A percentile compares a stretch with the other conserved stretches of the same genome.
These are phyloP conservation scores for Trematomus loennbergii DNA, from an alignment of 2,113 vertebrate species.

Conservation along the genomic window DNA sequence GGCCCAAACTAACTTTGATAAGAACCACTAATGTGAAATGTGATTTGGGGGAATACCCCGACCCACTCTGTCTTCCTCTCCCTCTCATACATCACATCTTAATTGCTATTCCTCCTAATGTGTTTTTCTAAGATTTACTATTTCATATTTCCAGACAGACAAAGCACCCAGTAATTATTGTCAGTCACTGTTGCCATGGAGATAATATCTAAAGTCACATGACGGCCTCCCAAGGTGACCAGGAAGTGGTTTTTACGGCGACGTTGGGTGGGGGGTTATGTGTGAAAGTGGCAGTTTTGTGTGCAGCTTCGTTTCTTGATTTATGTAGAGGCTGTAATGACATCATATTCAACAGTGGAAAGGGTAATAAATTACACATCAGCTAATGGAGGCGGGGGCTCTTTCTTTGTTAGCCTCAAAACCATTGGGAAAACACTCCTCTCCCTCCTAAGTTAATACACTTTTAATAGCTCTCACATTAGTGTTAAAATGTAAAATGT, in stretches of 20 bases:
- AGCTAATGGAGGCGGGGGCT: conserved; percentile 71
- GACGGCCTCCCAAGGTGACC: conserved; percentile 81
- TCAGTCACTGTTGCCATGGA: conserved; percentile 63
- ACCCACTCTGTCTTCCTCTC: conserved; percentile 3
- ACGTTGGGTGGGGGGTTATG: conserved; percentile 24
- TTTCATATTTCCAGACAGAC: conserved; percentile 60
- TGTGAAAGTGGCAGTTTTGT: conserved; percentile 53
- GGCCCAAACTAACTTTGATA: conserved; percentile 71
- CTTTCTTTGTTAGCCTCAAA: conserved; percentile 64
- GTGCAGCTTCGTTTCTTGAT: conserved; percentile 64
- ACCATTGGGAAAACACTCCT: background rate
- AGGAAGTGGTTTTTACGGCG: conserved; percentile 71
- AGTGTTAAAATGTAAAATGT: background rate
- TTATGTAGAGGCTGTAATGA: conserved; percentile 79
- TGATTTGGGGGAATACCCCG: conserved; percentile 60
- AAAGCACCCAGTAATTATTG: conserved; percentile 64
- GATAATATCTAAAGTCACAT: conserved; percentile 69
- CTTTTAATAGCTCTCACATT: conserved; percentile 33
- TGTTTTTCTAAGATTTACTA: conserved; percentile 69
- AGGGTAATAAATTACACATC: conserved; percentile 74
- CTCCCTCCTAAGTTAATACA: conserved; percentile 20
- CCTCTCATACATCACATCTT: conserved; percentile 68
- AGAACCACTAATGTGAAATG: conserved; percentile 73
- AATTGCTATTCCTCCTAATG: conserved; percentile 74
- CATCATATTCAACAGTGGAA: conserved; percentile 74